These are phyloP conservation scores for Pangasianodon hypophthalmus DNA, from an alignment of 2,113 vertebrate species.

Conservation along the genomic window DNA sequence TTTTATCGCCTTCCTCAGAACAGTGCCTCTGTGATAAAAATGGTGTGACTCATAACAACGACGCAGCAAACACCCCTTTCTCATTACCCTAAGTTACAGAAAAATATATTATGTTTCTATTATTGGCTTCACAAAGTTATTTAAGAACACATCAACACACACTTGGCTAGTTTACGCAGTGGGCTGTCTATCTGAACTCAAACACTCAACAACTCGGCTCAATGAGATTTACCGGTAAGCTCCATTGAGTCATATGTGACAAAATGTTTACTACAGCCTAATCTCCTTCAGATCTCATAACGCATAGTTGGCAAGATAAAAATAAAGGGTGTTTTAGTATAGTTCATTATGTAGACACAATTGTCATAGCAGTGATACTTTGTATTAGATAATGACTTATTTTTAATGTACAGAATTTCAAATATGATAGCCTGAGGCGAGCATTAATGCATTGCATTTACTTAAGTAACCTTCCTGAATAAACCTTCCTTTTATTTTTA, in stretches of 20 bases:
- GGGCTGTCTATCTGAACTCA: not conserved
- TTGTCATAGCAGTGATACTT: not conserved
- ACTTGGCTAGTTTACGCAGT: not conserved
- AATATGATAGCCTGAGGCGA: not conserved
- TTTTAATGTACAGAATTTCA: not conserved
- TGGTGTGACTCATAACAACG: slow-evolving; percentile 16
- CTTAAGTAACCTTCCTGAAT: not conserved
- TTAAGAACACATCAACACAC: slow-evolving; percentile 13
- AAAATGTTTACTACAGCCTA: slow-evolving; percentile 34
- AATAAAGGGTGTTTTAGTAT: slow-evolving; percentile 5
- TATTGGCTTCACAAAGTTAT: not conserved
- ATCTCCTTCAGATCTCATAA: slow-evolving; percentile 16
- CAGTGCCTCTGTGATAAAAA: slow-evolving; percentile 2
- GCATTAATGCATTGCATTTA: not conserved
- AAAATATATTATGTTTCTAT: slow-evolving; percentile 20
- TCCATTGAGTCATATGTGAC: not conserved
- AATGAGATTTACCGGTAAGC: slow-evolving; percentile 21
- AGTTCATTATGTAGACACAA: not conserved
- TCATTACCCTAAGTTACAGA: not conserved
- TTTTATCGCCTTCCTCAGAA: slow-evolving; percentile 45
- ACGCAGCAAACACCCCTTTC: not conserved
- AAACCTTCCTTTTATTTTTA: not conserved
- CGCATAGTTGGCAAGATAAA: slow-evolving; percentile 8
- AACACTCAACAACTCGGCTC: slow-evolving; percentile 14
- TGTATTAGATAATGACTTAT: not conserved